Percentiles rank a stretch among this genome's conserved stretches.
phyloP scores from a whole-genome alignment of 2,113 vertebrate genomes.

The Bagarius yarrelli region DNA sequence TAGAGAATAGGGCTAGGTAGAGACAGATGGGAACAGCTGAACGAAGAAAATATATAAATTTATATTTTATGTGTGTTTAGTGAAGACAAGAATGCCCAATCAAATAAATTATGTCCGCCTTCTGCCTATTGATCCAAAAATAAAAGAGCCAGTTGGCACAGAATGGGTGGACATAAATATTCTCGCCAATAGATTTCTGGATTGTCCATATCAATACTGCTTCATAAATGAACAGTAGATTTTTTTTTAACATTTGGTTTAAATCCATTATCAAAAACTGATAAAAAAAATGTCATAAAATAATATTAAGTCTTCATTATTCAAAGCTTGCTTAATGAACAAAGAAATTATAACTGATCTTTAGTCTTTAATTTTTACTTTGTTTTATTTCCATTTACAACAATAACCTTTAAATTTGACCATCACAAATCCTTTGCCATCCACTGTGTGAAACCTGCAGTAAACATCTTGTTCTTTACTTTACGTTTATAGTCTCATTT shows the following conservation, averaged over 20 bases:
- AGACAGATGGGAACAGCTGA: no score
- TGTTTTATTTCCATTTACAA: background rate
- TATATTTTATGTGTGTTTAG: no score
- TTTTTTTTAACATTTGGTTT: background rate
- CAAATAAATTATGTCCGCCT: conserved; percentile 61
- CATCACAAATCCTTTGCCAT: background rate
- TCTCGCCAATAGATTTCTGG: conserved; percentile 61
- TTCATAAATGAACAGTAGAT: conserved; percentile 17
- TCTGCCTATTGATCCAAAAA: conserved; percentile 73
- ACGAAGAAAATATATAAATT: no score
- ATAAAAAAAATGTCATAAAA: background rate
- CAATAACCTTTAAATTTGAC: no score
- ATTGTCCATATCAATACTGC: conserved; percentile 55
- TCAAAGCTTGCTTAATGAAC: background rate
- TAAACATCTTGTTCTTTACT: conserved; percentile 33
- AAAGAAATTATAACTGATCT: background rate
- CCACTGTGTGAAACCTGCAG: conserved; percentile 3
- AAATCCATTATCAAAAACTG: background rate
- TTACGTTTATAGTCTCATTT: conserved; percentile 28
- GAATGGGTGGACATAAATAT: conserved; percentile 60
- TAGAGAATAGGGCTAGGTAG: no score
- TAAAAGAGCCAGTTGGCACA: conserved; percentile 72
- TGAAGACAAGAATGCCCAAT: conserved; percentile 40
- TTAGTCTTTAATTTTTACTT: background rate
- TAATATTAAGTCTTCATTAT: background rate